Percentiles rank a stretch among this genome's conserved stretches.
phyloP scores from a whole-genome alignment of 2,113 vertebrate species.

The Jaculus jaculus region DNA sequence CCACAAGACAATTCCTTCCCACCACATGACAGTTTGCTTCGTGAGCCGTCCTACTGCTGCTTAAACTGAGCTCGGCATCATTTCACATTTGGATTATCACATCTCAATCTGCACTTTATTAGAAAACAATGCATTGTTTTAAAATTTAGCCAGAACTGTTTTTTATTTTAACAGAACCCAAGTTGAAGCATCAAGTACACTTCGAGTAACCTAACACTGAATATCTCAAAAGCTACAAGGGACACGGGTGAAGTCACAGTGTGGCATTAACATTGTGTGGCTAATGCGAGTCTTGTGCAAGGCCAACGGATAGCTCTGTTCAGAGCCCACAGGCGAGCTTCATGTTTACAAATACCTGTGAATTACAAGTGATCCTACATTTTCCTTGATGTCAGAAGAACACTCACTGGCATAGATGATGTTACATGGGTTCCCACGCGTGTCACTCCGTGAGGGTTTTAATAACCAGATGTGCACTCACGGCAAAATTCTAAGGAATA shows the following conservation, averaged over 20 bases:
- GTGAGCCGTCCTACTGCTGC: background rate
- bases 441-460: background rate
- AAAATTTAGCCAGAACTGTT: background rate
- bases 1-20: background rate
- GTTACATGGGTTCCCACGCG: background rate
- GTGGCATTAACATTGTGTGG: background rate
- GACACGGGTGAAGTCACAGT: background rate
- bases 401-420: background rate
- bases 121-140: background rate
- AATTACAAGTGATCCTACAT: background rate
- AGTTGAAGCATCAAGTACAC: background rate
- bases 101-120: background rate
- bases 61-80: background rate
- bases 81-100: background rate
- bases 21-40: background rate
- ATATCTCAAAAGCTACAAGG: background rate
- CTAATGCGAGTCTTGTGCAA: background rate
- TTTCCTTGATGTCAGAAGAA: background rate
- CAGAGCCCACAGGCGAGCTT: background rate
- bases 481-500: background rate
- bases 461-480: background rate
- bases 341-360: background rate
- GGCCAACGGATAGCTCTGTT: background rate
- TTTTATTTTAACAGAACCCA: background rate
- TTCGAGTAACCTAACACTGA: background rate